These are phyloP conservation scores for Parochlus steinenii DNA, from an alignment of 2,888 invertebrate species.

Conservation along the genomic window DNA sequence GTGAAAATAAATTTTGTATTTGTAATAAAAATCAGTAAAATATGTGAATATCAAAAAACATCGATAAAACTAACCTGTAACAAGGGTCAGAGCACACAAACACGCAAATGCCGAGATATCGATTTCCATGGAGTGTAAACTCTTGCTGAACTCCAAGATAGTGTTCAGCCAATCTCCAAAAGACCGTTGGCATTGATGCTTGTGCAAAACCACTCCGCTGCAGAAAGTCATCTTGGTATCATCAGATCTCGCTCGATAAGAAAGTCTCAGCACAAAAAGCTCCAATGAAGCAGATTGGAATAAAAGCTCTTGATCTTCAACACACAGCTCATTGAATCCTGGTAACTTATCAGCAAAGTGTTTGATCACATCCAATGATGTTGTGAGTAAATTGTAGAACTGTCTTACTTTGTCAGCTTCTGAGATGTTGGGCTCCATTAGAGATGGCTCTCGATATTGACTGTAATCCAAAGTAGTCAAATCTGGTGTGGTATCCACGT, in stretches of 20 bases:
- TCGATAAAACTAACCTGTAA: conserved; percentile 75
- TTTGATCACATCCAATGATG: conserved; percentile 82
- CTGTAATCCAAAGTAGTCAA: conserved; percentile 83
- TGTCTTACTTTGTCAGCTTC: conserved; percentile 83
- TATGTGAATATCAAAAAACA: background rate
- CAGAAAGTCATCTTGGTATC: conserved; percentile 86
- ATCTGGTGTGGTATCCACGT: conserved; percentile 90
- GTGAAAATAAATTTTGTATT: too few species aligned
- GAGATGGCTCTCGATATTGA: conserved; percentile 63
- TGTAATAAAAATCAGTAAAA: background rate
- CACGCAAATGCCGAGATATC: conserved; percentile 93
- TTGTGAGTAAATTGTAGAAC: conserved; percentile 77
- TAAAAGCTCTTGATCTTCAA: conserved; percentile 77
- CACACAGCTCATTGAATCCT: conserved; percentile 66
- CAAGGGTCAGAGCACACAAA: conserved; percentile 79
- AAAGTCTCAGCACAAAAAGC: conserved; percentile 79
- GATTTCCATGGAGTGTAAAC: conserved; percentile 75
- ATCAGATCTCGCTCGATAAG: conserved; percentile 75
- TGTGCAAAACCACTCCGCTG: conserved; percentile 80
- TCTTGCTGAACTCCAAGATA: conserved; percentile 81
- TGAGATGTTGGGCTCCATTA: conserved; percentile 52
- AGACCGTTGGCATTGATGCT: conserved; percentile 75
- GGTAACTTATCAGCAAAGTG: conserved; percentile 91
- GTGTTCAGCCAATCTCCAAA: conserved; percentile 92
- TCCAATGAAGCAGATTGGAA: conserved; percentile 91